Conservation (phyloP, 1,140 invertebrate species). For the Calliphora vicina region DNA sequence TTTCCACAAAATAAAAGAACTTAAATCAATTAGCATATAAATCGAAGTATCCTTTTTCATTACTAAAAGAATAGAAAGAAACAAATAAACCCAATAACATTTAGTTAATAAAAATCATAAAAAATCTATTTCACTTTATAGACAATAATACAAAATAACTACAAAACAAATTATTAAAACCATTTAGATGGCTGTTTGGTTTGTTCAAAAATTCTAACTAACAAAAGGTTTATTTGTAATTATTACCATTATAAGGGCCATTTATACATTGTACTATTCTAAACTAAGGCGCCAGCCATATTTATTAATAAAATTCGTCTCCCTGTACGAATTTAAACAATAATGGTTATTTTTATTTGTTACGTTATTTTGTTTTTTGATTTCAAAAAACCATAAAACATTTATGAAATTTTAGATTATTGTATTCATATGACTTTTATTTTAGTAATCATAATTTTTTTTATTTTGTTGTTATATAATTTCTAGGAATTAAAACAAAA, state of each 20-base stretch:
- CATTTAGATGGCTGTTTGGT: not conserved
- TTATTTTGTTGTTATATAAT: no score
- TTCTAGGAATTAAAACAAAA: not conserved
- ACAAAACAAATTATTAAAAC: no score
- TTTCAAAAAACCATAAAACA: not conserved
- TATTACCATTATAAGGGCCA: not conserved
- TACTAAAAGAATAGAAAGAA: no score
- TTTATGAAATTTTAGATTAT: slow-evolving; percentile 2
- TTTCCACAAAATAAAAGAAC: no score
- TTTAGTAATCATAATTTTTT: not conserved
- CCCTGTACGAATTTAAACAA: not conserved
- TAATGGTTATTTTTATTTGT: not conserved
- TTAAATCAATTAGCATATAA: no score
- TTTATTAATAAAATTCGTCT: not conserved
- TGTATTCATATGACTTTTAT: not conserved
- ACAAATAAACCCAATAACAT: no score
- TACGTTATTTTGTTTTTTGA: not conserved
- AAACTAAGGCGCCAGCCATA: not conserved
- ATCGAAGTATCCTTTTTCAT: no score
- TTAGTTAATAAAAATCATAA: no score
- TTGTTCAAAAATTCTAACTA: no score
- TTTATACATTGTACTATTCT: not conserved
- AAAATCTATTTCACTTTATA: no score
- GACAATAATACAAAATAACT: no score
- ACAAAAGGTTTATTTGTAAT: not conserved